These are phyloP conservation scores for Lithobates sylvaticus DNA, from an alignment of 2,797 vertebrate species.

Conservation along the genomic window DNA sequence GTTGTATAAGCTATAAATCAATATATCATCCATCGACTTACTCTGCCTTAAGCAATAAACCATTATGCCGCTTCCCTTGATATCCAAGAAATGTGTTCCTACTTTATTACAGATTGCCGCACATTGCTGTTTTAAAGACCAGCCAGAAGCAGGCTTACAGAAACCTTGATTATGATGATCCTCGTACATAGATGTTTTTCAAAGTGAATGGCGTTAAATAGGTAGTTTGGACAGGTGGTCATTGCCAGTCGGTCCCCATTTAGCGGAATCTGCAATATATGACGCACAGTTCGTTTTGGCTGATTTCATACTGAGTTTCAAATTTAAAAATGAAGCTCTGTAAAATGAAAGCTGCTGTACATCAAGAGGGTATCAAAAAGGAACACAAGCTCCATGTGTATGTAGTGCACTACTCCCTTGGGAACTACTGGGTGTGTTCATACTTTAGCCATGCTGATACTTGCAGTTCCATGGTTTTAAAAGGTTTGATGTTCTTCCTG, in stretches of 20 bases:
- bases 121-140: neutral
- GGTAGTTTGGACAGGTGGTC: neutral
- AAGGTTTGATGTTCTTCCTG: too few relatives aligned
- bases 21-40: conserved; percentile 33
- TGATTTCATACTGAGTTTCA: neutral
- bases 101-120: neutral
- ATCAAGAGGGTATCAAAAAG: too few relatives aligned
- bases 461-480: too few relatives aligned
- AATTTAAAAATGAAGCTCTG: neutral
- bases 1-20: conserved; percentile 34
- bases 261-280: neutral
- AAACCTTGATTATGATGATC: neutral
- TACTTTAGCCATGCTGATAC: too few relatives aligned
- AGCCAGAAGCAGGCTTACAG: neutral
- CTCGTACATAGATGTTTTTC: neutral
- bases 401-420: too few relatives aligned
- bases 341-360: too few relatives aligned
- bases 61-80: conserved; percentile 8
- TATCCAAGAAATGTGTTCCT: neutral
- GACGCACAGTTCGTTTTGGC: neutral
- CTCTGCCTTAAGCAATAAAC: conserved; percentile 20
- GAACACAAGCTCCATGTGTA: too few relatives aligned
- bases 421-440: too few relatives aligned
- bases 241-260: neutral
- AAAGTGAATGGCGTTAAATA: neutral